Conservation (phyloP, 2,113 vertebrate species). For the Hoplias malabaricus region DNA sequence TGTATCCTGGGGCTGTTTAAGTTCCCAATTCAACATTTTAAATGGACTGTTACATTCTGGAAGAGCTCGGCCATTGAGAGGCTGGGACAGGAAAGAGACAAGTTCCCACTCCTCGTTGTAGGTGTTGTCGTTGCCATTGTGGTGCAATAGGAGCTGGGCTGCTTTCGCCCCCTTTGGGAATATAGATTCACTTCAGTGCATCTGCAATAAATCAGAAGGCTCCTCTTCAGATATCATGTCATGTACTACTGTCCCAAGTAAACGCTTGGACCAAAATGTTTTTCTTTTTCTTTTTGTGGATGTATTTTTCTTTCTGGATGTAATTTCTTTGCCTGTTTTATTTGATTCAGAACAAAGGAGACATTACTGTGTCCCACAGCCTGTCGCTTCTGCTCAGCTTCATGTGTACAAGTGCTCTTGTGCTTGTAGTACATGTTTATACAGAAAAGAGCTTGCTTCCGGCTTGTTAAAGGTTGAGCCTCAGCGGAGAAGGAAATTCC, state of each 20-base stretch:
- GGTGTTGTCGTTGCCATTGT: not conserved
- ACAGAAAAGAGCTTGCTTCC: too few species aligned
- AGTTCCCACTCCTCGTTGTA: not conserved
- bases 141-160: conserved; percentile 7
- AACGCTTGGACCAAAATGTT: conserved; percentile 46
- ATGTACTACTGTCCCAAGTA: conserved; percentile 48
- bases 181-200: conserved; percentile 22
- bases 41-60: conserved; percentile 38
- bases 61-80: not conserved
- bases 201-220: conserved; percentile 41
- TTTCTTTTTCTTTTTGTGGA: conserved; percentile 21
- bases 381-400: conserved; percentile 7
- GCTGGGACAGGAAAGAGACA: not conserved
- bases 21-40: not conserved
- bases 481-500: not conserved
- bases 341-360: not conserved
- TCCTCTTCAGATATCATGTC: conserved; percentile 24
- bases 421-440: not conserved
- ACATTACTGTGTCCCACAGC: not conserved
- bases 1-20: not conserved
- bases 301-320: not conserved
- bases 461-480: too few species aligned
- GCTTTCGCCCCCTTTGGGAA: not conserved
- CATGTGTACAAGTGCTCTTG: conserved; percentile 19
- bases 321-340: not conserved